Evolutionary conservation across 2,797 vertebrate genomes (phyloP).

Genomic region (Sebastes itinus): DNA sequence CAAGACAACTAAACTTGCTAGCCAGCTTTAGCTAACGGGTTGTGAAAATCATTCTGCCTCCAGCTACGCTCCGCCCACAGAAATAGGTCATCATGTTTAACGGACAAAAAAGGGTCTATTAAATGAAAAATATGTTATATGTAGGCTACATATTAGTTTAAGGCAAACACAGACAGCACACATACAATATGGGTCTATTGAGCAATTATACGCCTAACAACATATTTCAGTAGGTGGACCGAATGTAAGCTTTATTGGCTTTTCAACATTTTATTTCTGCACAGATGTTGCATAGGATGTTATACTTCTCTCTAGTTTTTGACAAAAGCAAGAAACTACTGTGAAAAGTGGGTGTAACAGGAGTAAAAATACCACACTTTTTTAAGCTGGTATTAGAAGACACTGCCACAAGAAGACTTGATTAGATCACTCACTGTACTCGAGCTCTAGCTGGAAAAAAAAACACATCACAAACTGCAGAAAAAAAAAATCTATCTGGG

Average conservation of each 20-base stretch:
- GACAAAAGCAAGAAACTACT: constrained; percentile 14
- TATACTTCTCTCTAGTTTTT: neutral
- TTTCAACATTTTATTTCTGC: constrained; percentile 2
- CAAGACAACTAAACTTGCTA: no score
- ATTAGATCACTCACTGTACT: constrained; percentile 52
- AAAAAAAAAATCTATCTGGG: constrained; percentile 45
- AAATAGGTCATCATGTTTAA: no score
- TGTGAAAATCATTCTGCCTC: no score
- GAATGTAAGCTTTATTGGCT: constrained; percentile 3
- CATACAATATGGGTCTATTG: neutral
- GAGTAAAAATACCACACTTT: constrained; percentile 1
- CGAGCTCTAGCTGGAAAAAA: constrained; percentile 12
- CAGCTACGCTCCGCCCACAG: no score
- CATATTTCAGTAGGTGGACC: constrained; percentile 19
- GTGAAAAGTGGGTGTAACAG: constrained; percentile 8
- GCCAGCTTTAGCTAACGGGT: no score
- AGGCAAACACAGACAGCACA: neutral
- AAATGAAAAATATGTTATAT: constrained; percentile 2
- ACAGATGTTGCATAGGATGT: neutral
- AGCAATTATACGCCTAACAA: neutral
- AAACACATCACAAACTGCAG: constrained; percentile 32
- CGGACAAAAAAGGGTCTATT: neutral
- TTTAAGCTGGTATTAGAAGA: constrained; percentile 6
- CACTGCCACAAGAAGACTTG: constrained; percentile 36
- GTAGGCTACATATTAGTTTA: neutral